phyloP scores from a whole-genome alignment of 2,888 invertebrate species.

The Drosophila picticornis region DNA sequence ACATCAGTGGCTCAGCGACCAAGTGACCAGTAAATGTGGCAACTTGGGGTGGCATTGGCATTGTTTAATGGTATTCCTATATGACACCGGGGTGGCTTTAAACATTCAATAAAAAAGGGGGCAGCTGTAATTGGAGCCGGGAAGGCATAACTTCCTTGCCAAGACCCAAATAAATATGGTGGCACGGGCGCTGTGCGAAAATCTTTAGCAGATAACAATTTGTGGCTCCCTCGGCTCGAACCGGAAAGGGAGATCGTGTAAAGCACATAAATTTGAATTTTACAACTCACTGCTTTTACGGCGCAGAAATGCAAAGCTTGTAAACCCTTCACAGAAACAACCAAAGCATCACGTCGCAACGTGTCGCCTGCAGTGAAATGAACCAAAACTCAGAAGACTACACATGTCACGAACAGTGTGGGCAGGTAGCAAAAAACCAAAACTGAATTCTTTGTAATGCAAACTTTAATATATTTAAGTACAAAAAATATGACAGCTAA shows the following conservation, averaged over 20 bases:
- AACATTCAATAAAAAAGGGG: conserved; percentile 27
- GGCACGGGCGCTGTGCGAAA: conserved; percentile 8
- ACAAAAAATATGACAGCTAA: not conserved
- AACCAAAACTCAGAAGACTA: not conserved
- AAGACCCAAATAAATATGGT: conserved; percentile 1
- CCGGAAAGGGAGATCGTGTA: conserved; percentile 31
- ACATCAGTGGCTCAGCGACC: conserved; percentile 35
- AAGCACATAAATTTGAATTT: conserved; percentile 60
- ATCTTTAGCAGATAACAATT: conserved; percentile 37
- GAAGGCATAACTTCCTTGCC: conserved; percentile 11
- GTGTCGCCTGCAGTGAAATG: not conserved
- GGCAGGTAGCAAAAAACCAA: not conserved
- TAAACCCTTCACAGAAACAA: not conserved
- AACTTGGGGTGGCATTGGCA: conserved; percentile 19
- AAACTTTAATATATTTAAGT: not conserved
- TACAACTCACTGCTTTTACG: conserved; percentile 46
- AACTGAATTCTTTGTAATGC: not conserved
- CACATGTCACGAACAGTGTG: not conserved
- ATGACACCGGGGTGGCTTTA: conserved; percentile 31
- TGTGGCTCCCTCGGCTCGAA: conserved; percentile 27
- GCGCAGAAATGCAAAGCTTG: conserved; percentile 8
- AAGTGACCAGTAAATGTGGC: conserved; percentile 57
- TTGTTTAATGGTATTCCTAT: conserved; percentile 19
- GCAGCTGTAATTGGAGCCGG: conserved; percentile 5
- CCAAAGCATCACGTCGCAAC: conserved; percentile 2